Conservation (phyloP, 2,888 invertebrate species). For the Plagodis dolabraria region DNA sequence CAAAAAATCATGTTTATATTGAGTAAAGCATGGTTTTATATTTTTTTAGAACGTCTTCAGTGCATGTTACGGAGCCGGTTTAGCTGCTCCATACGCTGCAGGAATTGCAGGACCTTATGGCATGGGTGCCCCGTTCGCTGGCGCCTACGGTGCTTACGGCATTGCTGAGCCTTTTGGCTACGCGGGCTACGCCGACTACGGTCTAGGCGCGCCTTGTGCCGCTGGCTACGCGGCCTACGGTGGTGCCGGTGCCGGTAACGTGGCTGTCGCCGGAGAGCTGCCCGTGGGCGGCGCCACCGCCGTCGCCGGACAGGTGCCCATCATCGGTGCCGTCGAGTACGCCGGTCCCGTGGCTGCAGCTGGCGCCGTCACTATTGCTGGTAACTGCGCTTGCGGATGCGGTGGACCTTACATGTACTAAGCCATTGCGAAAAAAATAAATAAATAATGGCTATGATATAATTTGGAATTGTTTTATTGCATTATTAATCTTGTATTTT, state of each 20-base stretch:
- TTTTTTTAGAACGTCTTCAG: conserved; percentile 19
- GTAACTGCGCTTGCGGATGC: conserved; percentile 39
- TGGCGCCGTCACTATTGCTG: conserved; percentile 41
- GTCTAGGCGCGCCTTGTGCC: conserved; percentile 15
- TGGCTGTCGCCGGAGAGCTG: conserved; percentile 47
- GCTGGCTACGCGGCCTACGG: conserved; percentile 24
- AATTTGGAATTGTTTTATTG: no score
- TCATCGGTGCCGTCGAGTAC: conserved; percentile 46
- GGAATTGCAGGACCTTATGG: conserved; percentile 2
- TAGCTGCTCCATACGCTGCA: conserved; percentile 1
- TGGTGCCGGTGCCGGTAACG: conserved; percentile 30
- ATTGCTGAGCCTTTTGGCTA: conserved; percentile 35
- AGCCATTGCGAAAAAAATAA: no score
- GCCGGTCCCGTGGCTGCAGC: conserved; percentile 40
- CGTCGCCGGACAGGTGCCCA: conserved; percentile 44
- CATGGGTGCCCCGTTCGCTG: background rate
- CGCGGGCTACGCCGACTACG: conserved; percentile 7
- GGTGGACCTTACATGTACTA: conserved; percentile 4
- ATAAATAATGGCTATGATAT: no score
- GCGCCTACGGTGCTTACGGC: background rate
- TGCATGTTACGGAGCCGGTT: conserved; percentile 1
- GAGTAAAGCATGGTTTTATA: no score
- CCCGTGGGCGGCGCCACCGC: conserved; percentile 47
- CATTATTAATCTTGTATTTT: no score
- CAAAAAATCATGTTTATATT: no score